Evolutionary conservation across 1,140 invertebrate species (phyloP).

Genomic region (Thaumatotibia leucotreta): DNA sequence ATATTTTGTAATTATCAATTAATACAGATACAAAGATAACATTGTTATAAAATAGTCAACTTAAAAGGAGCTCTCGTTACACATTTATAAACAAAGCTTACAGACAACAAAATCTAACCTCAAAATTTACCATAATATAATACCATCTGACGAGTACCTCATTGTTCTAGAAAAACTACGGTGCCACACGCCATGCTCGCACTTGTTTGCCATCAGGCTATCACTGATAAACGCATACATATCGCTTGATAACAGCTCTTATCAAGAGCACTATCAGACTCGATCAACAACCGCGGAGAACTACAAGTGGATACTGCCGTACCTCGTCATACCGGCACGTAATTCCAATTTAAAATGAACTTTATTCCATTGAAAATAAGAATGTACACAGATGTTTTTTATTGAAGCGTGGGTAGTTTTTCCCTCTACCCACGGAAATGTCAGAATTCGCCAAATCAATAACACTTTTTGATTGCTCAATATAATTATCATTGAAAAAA

Average conservation of each 20-base stretch:
- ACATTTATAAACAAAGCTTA: background rate
- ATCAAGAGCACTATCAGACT: slow-evolving; percentile 54
- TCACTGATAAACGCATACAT: slow-evolving; percentile 66
- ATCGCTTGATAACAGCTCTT: slow-evolving; percentile 60
- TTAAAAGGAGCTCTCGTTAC: no score
- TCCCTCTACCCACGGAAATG: background rate
- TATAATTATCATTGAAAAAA: background rate
- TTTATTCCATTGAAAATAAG: background rate
- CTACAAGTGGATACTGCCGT: background rate
- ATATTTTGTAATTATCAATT: no score
- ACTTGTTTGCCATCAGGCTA: slow-evolving; percentile 58
- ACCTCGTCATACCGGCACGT: background rate
- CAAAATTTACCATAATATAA: background rate
- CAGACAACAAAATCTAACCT: slow-evolving; percentile 1
- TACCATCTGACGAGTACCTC: slow-evolving; percentile 35
- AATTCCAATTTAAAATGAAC: background rate
- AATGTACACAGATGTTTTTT: background rate
- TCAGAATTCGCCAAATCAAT: background rate
- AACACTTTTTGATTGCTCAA: background rate
- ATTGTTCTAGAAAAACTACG: slow-evolving; percentile 45
- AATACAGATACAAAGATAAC: no score
- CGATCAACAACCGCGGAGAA: slow-evolving; percentile 41
- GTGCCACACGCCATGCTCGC: slow-evolving; percentile 44
- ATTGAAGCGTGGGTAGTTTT: background rate
- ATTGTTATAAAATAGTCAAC: no score